Evolutionary conservation across 2,113 vertebrate genomes (phyloP), one percentile per base, ranked within the genome.

Genomic region (Hemibates koningsi): DNA sequence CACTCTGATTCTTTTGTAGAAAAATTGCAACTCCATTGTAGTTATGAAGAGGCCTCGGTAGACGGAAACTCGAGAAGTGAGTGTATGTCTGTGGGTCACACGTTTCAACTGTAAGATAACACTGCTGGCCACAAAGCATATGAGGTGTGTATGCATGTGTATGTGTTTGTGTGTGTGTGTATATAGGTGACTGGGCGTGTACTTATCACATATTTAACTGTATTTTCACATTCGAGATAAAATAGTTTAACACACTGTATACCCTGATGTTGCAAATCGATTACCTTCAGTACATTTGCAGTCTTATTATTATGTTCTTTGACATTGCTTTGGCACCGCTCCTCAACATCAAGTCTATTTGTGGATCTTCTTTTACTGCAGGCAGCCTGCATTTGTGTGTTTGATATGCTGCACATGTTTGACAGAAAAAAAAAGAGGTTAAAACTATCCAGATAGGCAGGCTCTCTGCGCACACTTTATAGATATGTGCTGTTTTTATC

Each of bases 401-500:
- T 87, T 94, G 81, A 92, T 93, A 57, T 68, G 81, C 80, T 88
- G 88, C 93, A 93, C 84, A 89, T 94, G 94, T 93, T 81, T 45
- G 56, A 90, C 86, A 88, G 82, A 83, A 90, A 81, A 93, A 92
- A 91, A 93, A 92, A 91, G 89, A 56, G 66, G 38, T 89, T 92
- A 79, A 90, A 93, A 81, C 86, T 59, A 57, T 91, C 89, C 92
- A 87, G 85, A 91, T 79, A 93, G 90, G 86, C 88, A 83, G 80
- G 81, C 83, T 90, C 71, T 85, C 91, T 32, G 80, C 83, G 32
- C 89, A 82, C 91, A 93, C 89, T 95, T 95, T 92, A 95, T 94
- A 95, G 95, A 96, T 95, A 94, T 91, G 94, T 94, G 93, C 91
- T 54, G 81, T 94, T 95, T 68, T 96, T 92, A 96, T 94, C 91